These are phyloP conservation scores for Saccopteryx bilineata DNA, from an alignment of 2,113 vertebrate genomes.

Conservation along the genomic window DNA sequence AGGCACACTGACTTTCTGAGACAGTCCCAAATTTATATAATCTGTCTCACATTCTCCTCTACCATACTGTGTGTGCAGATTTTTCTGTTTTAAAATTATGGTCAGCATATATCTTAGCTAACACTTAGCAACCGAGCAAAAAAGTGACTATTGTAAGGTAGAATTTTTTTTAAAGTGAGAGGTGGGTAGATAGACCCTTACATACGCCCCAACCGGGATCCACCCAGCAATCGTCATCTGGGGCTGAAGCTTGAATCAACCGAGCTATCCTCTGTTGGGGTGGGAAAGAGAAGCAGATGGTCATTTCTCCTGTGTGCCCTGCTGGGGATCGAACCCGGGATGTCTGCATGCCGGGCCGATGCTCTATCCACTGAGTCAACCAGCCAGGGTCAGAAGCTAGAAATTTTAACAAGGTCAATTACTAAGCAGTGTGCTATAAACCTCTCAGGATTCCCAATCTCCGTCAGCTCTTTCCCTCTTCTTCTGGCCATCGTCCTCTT, in stretches of 20 bases:
- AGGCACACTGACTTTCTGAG: constrained; percentile 4
- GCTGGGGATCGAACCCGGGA: too few relatives aligned
- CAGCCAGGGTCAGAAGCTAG: neutral
- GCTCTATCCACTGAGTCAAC: too few relatives aligned
- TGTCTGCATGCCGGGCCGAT: too few relatives aligned
- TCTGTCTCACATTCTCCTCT: neutral
- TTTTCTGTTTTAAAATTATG: constrained; percentile 58
- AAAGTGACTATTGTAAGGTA: neutral
- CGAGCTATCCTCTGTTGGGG: too few relatives aligned
- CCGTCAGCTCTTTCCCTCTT: neutral
- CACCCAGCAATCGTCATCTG: too few relatives aligned
- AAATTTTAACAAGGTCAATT: constrained; percentile 33
- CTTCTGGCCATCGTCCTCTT: neutral
- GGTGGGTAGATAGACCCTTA: too few relatives aligned
- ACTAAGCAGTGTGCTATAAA: neutral
- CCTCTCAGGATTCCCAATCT: neutral
- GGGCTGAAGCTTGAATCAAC: too few relatives aligned
- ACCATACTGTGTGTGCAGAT: neutral
- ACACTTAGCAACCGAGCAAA: constrained; percentile 9
- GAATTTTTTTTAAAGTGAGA: neutral
- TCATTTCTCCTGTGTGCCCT: too few relatives aligned
- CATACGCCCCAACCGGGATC: too few relatives aligned
- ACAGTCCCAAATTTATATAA: neutral
- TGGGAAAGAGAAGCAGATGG: too few relatives aligned
- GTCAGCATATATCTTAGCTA: constrained; percentile 10